Evolutionary conservation across 1,140 invertebrate species (phyloP).

Genomic region (Pectinophora gossypiella): DNA sequence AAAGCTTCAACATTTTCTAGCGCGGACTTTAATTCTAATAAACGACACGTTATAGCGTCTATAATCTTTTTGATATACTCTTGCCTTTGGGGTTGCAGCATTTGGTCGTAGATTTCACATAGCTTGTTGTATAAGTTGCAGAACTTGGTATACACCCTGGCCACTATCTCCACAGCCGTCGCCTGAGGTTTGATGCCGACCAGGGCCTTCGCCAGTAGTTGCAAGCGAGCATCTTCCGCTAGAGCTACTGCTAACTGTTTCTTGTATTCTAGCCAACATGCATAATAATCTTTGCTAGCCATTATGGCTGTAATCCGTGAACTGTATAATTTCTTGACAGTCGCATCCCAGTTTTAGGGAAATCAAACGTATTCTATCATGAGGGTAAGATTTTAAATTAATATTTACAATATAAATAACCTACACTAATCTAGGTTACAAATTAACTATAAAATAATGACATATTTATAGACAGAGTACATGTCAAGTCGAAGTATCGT

Average conservation of each 20-base stretch:
- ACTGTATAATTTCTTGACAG: too few species aligned
- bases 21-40: constrained; percentile 49
- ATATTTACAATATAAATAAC: too few species aligned
- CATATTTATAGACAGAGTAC: too few species aligned
- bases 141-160: constrained; percentile 53
- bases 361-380: too few species aligned
- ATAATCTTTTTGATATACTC: constrained; percentile 52
- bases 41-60: constrained; percentile 51
- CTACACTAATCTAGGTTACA: too few species aligned
- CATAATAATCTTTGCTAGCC: constrained; percentile 55
- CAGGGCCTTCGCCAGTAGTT: constrained; percentile 32
- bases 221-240: constrained; percentile 42
- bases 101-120: constrained; percentile 64
- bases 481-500: too few species aligned
- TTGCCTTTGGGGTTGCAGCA: constrained; percentile 59
- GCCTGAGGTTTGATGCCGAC: constrained; percentile 57
- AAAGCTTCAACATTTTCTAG: constrained; percentile 58
- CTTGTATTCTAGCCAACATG: constrained; percentile 55
- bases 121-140: constrained; percentile 58
- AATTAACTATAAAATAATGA: too few species aligned
- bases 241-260: constrained; percentile 35
- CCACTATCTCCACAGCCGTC: constrained; percentile 53
- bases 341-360: too few species aligned
- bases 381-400: too few species aligned
- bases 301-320: too few species aligned